Evolutionary conservation across 37 sponge, comb jelly and placozoan genomes (phyloP).

Genomic region (Lycopodina hypogea): DNA sequence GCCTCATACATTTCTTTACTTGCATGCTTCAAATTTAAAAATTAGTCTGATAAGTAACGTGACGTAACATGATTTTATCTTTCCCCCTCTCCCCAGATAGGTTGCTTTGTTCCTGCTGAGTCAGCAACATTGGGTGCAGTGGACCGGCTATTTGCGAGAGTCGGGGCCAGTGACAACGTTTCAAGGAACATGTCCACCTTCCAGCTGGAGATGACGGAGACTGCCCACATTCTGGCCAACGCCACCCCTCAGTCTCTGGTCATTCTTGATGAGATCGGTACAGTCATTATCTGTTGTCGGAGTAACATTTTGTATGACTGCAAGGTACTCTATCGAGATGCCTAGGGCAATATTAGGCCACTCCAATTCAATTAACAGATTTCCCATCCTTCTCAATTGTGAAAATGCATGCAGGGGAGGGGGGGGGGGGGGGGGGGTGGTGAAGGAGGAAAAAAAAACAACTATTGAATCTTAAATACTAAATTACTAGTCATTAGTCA

Average conservation of each 20-base stretch:
- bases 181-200: conserved; percentile 84
- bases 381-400: not conserved
- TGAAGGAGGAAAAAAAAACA: too few relatives aligned
- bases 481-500: too few relatives aligned
- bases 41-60: too few relatives aligned
- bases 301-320: not conserved
- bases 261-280: conserved; percentile 87
- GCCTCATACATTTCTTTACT: too few relatives aligned
- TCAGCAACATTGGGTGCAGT: conserved; percentile 65
- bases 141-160: conserved; percentile 84
- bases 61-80: too few relatives aligned
- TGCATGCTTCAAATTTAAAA: too few relatives aligned
- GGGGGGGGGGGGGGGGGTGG: too few relatives aligned
- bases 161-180: conserved; percentile 88
- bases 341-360: not conserved
- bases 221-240: conserved; percentile 73
- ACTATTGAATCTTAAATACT: too few relatives aligned
- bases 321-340: not conserved
- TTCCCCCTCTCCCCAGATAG: conserved; percentile 53
- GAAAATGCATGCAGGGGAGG: too few relatives aligned
- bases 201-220: conserved; percentile 84
- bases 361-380: not conserved
- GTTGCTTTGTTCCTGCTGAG: conserved; percentile 84
- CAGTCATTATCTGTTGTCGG: not conserved
- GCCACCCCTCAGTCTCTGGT: conserved; percentile 73